These are phyloP conservation scores for Synaphobranchus kaupii DNA, from an alignment of 2,797 vertebrate genomes.

Conservation along the genomic window DNA sequence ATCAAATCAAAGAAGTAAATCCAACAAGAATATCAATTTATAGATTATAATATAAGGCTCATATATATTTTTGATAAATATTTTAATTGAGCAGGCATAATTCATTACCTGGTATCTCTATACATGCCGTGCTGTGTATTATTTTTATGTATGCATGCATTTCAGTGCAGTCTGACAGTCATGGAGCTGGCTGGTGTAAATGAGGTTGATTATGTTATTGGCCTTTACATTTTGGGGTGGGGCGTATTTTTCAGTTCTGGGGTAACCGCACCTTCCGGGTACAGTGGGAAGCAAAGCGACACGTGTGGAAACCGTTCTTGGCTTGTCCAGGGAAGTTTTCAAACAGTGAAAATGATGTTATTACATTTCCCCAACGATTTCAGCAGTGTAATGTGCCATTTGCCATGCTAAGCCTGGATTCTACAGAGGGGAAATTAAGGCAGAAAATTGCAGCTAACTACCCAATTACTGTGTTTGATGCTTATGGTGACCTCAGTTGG, in stretches of 20 bases:
- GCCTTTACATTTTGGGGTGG: neutral
- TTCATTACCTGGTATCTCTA: neutral
- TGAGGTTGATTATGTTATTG: neutral
- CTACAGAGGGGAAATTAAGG: slow-evolving; percentile 81
- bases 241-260: neutral
- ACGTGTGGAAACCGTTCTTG: slow-evolving; percentile 65
- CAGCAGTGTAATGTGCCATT: slow-evolving; percentile 80
- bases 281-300: slow-evolving; percentile 53
- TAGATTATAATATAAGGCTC: neutral
- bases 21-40: neutral
- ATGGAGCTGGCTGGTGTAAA: neutral
- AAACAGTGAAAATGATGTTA: slow-evolving; percentile 79
- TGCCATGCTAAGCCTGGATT: slow-evolving; percentile 79
- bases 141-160: neutral
- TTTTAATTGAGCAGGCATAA: neutral
- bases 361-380: slow-evolving; percentile 74
- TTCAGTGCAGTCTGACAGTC: neutral
- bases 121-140: neutral
- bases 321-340: slow-evolving; percentile 80
- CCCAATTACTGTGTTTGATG: slow-evolving; percentile 83
- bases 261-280: slow-evolving; percentile 26
- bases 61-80: neutral
- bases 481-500: slow-evolving; percentile 78
- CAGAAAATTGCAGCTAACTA: slow-evolving; percentile 85
- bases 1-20: neutral